Evolutionary conservation across 2,113 vertebrate species (phyloP), one percentile per base, ranked within the genome.

Genomic region (Pseudorhombus dupliciocellatus): DNA sequence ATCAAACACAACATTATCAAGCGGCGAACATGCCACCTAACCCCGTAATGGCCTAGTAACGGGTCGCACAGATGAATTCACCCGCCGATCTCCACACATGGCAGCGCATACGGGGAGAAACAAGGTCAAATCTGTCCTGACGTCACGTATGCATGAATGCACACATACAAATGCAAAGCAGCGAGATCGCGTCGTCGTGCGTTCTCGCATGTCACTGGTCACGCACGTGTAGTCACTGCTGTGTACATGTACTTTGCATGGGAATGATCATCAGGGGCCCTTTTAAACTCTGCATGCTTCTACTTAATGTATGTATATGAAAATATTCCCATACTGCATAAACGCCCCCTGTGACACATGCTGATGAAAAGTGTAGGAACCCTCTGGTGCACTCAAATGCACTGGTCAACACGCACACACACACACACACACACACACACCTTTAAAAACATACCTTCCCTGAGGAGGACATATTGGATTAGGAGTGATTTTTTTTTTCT

Each of bases 381-480:
- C 40, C 40, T 44, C 18, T 44, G 40, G 40, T 53, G 62, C 50
- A 72, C 62, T 60, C 25, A 64, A 54, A 73, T 52, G 37, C 15
- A 42, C 25, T 73, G 24, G 28, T 66, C 46, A 69, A 60, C 57
- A 22, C 3, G 26, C 11, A 37, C 56, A 56, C 25, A 30, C 10
- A 26, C 40, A 18, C 69, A 70, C 34, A 56, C 48, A 70, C 50
- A 51, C 46, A 65, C 48, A 56, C 59, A 59, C 70, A 80, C 51
- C 2, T 69, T 77, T 42, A 28, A 79, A 84, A 73, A 70, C 68
- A 71, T 73, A 81, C 59, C 69, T 66, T 84, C 73, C 50, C 71
- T 60, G 31, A 62, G 57, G 72, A 63, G 88, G 87, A 90, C 81
- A 91, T 88, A 90, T 91, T 91, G 81, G 79, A 90, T 92, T 88